phyloP scores from a whole-genome alignment of 2,797 vertebrate genomes.

The Cryptoblepharus egeriae region DNA sequence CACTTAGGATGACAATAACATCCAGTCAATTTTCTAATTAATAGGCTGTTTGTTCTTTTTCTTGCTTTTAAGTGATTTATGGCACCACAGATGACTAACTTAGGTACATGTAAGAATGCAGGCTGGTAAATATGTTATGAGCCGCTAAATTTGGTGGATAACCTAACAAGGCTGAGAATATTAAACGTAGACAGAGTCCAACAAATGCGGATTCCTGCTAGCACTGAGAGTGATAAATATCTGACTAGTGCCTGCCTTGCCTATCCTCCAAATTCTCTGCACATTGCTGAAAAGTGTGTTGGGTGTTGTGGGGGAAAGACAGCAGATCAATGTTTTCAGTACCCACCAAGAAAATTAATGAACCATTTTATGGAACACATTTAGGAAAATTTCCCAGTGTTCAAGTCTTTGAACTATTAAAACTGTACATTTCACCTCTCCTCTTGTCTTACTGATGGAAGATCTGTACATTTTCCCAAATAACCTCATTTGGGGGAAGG shows the following conservation, averaged over 20 bases:
- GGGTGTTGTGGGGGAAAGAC: too few species aligned
- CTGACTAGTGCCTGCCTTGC: background rate
- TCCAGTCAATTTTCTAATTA: background rate
- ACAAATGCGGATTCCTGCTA: background rate
- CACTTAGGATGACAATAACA: background rate
- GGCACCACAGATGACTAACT: background rate
- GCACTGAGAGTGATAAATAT: too few species aligned
- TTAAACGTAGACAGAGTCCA: background rate
- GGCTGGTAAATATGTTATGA: background rate
- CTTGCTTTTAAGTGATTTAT: background rate
- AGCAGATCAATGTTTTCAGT: too few species aligned
- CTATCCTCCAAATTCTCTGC: background rate
- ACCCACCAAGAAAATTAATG: too few species aligned
- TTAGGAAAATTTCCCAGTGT: too few species aligned
- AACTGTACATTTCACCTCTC: too few species aligned
- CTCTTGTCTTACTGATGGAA: too few species aligned
- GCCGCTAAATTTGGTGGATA: background rate
- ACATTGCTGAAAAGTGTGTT: background rate
- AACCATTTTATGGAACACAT: too few species aligned
- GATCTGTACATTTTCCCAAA: too few species aligned
- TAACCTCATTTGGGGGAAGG: too few species aligned
- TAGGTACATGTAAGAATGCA: background rate
- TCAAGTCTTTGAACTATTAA: too few species aligned
- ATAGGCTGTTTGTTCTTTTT: background rate
- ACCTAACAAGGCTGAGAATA: background rate